phyloP scores from a whole-genome alignment of 2,888 invertebrate genomes.

The Anticlea derivata region DNA sequence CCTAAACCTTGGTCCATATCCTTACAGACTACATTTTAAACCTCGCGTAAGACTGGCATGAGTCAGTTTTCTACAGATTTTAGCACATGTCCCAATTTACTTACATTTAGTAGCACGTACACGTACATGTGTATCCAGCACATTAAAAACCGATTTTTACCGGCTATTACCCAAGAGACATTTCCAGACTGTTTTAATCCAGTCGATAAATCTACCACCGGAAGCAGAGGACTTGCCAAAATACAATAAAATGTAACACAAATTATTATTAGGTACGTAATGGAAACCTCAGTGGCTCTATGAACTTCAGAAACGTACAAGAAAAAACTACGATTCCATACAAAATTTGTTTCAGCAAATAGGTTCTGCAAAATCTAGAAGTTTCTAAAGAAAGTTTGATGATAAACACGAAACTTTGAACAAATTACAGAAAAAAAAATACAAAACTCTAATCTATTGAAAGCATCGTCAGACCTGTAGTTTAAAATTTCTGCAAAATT shows the following conservation, averaged over 20 bases:
- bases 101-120: constrained; percentile 29
- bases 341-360: too few relatives aligned
- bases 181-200: constrained; percentile 35
- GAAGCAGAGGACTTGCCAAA: constrained; percentile 49
- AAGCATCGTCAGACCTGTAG: too few relatives aligned
- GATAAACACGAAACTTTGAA: too few relatives aligned
- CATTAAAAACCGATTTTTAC: constrained; percentile 15
- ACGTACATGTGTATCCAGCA: constrained; percentile 12
- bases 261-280: constrained; percentile 17
- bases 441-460: too few relatives aligned
- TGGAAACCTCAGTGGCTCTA: too few relatives aligned
- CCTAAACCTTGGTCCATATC: neutral
- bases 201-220: constrained; percentile 37
- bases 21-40: neutral
- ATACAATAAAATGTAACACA: constrained; percentile 47
- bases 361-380: too few relatives aligned
- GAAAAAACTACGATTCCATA: too few relatives aligned
- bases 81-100: constrained; percentile 29
- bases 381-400: too few relatives aligned
- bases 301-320: too few relatives aligned
- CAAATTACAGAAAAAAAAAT: too few relatives aligned
- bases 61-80: constrained; percentile 12
- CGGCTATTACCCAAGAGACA: constrained; percentile 31
- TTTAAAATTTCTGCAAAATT: too few relatives aligned
- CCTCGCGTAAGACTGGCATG: constrained; percentile 3